A percentile compares a stretch with the other conserved stretches of the same genome.
Conservation (phyloP, 2,113 vertebrate genomes). For the Podocnemis expansa region DNA sequence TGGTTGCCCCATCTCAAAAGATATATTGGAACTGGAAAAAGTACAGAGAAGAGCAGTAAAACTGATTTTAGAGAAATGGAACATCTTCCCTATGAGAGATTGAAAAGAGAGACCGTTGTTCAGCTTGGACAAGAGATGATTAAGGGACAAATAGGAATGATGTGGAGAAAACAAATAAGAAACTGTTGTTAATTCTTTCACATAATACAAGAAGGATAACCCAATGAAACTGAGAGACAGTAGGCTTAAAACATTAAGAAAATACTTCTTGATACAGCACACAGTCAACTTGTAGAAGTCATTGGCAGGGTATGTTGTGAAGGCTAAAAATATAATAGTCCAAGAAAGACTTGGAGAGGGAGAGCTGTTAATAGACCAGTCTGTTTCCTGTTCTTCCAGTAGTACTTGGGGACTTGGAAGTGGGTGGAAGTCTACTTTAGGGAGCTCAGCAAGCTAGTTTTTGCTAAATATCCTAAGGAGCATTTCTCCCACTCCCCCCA, state of each 20-base stretch:
- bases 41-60: neutral
- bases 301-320: too few species aligned
- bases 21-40: neutral
- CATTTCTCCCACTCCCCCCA: neutral
- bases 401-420: neutral
- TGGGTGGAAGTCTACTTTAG: neutral
- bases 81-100: neutral
- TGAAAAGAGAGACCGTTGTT: neutral
- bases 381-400: neutral
- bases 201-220: too few species aligned
- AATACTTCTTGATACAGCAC: too few species aligned
- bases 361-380: neutral
- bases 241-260: too few species aligned
- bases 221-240: too few species aligned
- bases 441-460: neutral
- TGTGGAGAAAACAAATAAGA: too few species aligned
- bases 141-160: too few species aligned
- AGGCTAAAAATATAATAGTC: too few species aligned
- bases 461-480: neutral
- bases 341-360: neutral
- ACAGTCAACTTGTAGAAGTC: too few species aligned
- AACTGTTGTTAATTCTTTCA: too few species aligned
- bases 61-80: neutral
- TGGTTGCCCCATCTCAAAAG: neutral
- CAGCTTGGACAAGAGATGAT: neutral